Conservation (phyloP, 2,797 vertebrate species). For the Muraenolepis orangiensis region DNA sequence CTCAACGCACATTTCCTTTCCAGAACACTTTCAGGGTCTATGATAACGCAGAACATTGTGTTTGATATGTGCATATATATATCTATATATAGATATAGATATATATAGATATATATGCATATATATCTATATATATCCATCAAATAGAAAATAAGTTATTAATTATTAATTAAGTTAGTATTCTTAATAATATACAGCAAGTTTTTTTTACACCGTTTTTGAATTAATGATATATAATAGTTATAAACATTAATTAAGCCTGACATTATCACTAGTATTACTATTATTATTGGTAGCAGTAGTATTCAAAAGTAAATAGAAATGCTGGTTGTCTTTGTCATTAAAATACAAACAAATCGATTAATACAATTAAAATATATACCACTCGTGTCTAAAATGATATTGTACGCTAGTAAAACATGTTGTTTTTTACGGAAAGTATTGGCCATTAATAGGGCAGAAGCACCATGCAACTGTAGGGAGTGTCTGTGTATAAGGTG, state of each 20-base stretch:
- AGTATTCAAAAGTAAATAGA: not conserved
- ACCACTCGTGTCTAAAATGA: not conserved
- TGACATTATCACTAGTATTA: not conserved
- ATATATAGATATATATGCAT: too few relatives aligned
- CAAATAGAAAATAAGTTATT: too few relatives aligned
- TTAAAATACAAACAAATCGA: not conserved
- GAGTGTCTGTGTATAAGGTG: constrained; percentile 49
- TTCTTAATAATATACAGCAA: not conserved
- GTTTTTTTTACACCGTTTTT: too few relatives aligned
- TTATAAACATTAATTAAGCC: not conserved
- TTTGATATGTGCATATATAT: too few relatives aligned
- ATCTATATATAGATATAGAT: too few relatives aligned
- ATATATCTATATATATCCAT: too few relatives aligned
- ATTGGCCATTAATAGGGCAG: not conserved
- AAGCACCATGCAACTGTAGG: constrained; percentile 24
- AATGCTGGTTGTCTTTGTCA: not conserved
- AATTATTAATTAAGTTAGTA: too few relatives aligned
- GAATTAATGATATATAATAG: too few relatives aligned
- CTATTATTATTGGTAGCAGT: not conserved
- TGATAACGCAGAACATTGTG: too few relatives aligned
- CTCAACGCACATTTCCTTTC: too few relatives aligned
- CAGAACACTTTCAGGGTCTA: too few relatives aligned
- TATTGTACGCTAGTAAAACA: not conserved
- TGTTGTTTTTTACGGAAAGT: not conserved
- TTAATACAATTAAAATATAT: not conserved